phyloP scores from a whole-genome alignment of 2,888 invertebrate genomes.

The Polydrusus cervinus region DNA sequence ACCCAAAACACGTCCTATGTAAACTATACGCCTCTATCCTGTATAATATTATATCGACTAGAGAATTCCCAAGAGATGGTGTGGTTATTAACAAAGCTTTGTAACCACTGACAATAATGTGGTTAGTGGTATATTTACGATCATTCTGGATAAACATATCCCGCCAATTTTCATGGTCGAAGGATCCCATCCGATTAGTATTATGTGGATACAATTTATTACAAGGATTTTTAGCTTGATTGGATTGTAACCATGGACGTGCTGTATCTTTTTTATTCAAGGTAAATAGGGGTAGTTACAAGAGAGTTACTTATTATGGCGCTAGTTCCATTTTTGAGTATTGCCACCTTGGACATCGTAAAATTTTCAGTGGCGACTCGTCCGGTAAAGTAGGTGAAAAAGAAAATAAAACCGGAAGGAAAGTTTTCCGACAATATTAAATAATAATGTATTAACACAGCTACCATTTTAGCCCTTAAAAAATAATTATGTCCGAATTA shows the following conservation, averaged over 20 bases:
- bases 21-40: neutral
- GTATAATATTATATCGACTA: conserved; percentile 10
- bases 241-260: neutral
- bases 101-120: conserved; percentile 30
- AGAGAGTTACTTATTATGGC: too few relatives aligned
- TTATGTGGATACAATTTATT: conserved; percentile 10
- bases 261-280: too few relatives aligned
- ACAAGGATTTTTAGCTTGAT: conserved; percentile 6
- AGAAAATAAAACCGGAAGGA: too few relatives aligned
- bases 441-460: too few relatives aligned
- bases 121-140: conserved; percentile 33
- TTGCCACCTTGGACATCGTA: too few relatives aligned
- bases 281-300: too few relatives aligned
- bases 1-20: neutral
- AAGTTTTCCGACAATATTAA: too few relatives aligned
- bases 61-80: conserved; percentile 23
- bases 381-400: too few relatives aligned
- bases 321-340: too few relatives aligned
- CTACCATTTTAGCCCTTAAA: too few relatives aligned
- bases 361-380: too few relatives aligned
- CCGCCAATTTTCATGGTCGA: conserved; percentile 36
- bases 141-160: conserved; percentile 38
- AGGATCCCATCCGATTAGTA: conserved; percentile 27
- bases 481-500: too few relatives aligned
- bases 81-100: conserved; percentile 39